phyloP scores from a whole-genome alignment of 2,888 invertebrate genomes.

The Agrochola macilenta region DNA sequence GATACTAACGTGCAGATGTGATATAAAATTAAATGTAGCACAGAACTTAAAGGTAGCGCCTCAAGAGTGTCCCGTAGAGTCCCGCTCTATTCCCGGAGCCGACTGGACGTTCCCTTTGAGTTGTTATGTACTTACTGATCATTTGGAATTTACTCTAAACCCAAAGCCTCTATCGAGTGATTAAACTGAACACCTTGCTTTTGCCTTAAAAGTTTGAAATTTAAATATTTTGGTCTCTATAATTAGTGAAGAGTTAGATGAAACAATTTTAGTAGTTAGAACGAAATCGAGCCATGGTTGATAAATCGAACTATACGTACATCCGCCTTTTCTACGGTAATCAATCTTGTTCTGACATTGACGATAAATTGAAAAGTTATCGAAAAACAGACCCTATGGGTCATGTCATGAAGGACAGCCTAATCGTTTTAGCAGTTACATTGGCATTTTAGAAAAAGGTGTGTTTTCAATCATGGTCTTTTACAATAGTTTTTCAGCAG shows the following conservation, averaged over 20 bases:
- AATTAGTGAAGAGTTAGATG: neutral
- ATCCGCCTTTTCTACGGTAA: slow-evolving; percentile 16
- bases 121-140: too few relatives aligned
- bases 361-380: slow-evolving; percentile 36
- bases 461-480: neutral
- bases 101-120: too few relatives aligned
- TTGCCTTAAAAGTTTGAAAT: neutral
- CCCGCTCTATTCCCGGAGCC: too few relatives aligned
- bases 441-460: neutral
- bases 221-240: neutral
- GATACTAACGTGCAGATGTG: too few relatives aligned
- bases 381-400: slow-evolving; percentile 9
- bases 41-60: too few relatives aligned
- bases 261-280: neutral
- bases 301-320: slow-evolving; percentile 7
- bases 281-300: neutral
- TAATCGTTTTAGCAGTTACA: slow-evolving; percentile 11
- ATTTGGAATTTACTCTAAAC: too few relatives aligned
- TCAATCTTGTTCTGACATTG: slow-evolving; percentile 29
- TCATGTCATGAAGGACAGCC: neutral
- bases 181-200: too few relatives aligned
- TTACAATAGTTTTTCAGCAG: neutral
- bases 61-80: too few relatives aligned
- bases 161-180: too few relatives aligned
- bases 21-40: too few relatives aligned